Base-by-base conservation (phyloP, 2,888 invertebrate species). In the Agrotis segetum region DNA sequence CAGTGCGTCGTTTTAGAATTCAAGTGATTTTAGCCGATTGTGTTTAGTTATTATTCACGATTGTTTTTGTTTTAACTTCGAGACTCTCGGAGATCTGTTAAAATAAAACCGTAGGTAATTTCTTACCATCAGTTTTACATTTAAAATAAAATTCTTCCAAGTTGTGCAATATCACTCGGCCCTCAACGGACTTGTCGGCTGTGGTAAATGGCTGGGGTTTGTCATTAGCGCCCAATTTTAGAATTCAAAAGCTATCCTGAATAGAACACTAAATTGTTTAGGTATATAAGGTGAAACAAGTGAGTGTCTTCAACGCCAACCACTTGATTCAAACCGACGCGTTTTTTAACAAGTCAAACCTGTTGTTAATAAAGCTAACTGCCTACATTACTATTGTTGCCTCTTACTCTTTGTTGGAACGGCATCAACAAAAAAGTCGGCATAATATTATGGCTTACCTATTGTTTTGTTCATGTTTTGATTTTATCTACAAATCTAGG, bases 341-440 rank as follows among this genome's bases (percentile, higher is more conserved):
- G 72, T 71, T 70, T 77, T 69, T 66, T 64, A 69, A 65, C 77
- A 47, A 64, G 80, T 69, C 79, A 79, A 81, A 85, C 85, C 83
- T 65, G 85, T 83, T 79, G 50, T 64, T 71, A 77, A 72, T 81
- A 71, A 81, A 77, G 76, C 78, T 69, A 80, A 76, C 81, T 67
- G 66, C 71, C 50, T 68, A 66, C 67, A 67, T 69, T 75, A 75
- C 74, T 76, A 72, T 83, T 84, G 82, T 82, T 74, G 56, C 74
- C 83, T 70, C 67, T 64, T 67, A 78, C 74, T 82, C 64, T 67
- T 73, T 73, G 79, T 73, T 65, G 59, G 50, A 58, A 72, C 53
- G 58, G 67, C 67, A 77, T 67, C 50, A 40, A 72, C 68, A 79
- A 82, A 77, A 77, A 77, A 82, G 67, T 77, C 50, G 34, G 46